phyloP scores from a whole-genome alignment of 2,797 vertebrate genomes.

The Miichthys miiuy region DNA sequence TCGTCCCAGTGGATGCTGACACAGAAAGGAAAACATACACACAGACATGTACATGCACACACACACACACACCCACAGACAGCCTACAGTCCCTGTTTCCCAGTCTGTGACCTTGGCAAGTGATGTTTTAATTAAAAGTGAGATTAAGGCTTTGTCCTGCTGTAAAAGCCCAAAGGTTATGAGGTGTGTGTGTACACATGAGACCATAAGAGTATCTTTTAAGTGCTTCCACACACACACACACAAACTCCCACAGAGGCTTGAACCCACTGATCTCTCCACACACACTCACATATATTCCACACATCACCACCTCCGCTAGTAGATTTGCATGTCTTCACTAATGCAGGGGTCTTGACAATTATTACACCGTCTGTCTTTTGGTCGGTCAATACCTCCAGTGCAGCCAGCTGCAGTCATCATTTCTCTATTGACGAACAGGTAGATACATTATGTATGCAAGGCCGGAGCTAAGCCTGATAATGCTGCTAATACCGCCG shows the following conservation, averaged over 20 bases:
- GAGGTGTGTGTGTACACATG: conserved; percentile 38
- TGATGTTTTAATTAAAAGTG: conserved; percentile 82
- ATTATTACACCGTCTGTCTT: conserved; percentile 55
- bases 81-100: conserved; percentile 15
- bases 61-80: conserved; percentile 15
- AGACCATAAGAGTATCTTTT: conserved; percentile 34
- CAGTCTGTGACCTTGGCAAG: conserved; percentile 74
- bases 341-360: conserved; percentile 46
- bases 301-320: conserved; percentile 13
- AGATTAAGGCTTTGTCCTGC: conserved; percentile 66
- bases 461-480: conserved; percentile 47
- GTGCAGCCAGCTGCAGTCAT: conserved; percentile 56
- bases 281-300: conserved; percentile 2
- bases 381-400: conserved; percentile 55
- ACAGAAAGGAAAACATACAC: conserved; percentile 44
- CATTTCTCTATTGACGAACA: conserved; percentile 63
- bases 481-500: conserved; percentile 65
- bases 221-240: conserved; percentile 21
- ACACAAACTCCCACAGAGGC: conserved; percentile 3
- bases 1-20: conserved; percentile 53
- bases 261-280: conserved; percentile 5
- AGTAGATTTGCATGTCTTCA: conserved; percentile 45
- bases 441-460: conserved; percentile 70
- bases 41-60: conserved; percentile 13
- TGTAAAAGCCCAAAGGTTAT: conserved; percentile 58